phyloP scores from a whole-genome alignment of 2,113 vertebrate genomes.

The Rhegmatorhina hoffmannsi region DNA sequence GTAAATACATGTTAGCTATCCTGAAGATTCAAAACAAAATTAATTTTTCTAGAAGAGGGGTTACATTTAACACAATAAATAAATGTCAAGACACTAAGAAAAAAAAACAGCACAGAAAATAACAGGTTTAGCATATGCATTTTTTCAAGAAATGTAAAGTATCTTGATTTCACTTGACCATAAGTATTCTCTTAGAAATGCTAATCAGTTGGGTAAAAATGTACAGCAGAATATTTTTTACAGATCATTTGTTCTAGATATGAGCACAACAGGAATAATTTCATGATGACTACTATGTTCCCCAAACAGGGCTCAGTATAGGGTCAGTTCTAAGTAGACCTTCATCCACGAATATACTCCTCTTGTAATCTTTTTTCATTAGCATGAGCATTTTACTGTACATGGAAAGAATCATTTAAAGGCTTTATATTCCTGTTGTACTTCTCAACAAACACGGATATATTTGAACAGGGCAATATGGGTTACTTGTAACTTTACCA shows the following conservation, averaged over 20 bases:
- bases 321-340: background rate
- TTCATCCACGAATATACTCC: background rate
- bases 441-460: background rate
- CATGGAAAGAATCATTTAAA: background rate
- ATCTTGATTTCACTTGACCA: constrained; percentile 20
- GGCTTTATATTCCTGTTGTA: background rate
- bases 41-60: background rate
- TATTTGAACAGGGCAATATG: background rate
- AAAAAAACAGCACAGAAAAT: background rate
- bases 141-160: constrained; percentile 39
- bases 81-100: background rate
- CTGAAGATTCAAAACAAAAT: background rate
- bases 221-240: background rate
- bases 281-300: background rate
- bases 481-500: constrained; percentile 64
- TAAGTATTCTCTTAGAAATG: constrained; percentile 42
- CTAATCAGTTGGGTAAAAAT: constrained; percentile 20
- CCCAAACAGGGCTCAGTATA: background rate
- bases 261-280: background rate
- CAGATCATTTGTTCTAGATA: background rate
- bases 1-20: background rate
- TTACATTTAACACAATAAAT: constrained; percentile 19
- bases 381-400: background rate
- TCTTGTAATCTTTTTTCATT: background rate
- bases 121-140: background rate